phyloP scores from a whole-genome alignment of 2,888 invertebrate genomes.

The Notocelia uddmanniana region DNA sequence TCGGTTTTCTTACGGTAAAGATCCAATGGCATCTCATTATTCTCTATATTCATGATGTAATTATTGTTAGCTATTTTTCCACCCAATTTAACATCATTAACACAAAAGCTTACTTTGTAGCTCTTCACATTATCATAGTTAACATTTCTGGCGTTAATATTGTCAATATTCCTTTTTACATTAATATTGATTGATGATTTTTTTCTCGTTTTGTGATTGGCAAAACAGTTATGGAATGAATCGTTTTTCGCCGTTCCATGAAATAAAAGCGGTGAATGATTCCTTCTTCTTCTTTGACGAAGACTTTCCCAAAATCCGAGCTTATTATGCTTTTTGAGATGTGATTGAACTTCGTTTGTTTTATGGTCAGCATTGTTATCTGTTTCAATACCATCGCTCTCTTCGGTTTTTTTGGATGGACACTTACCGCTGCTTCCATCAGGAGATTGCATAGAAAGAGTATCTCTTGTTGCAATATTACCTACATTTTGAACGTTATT shows the following conservation, averaged over 20 bases:
- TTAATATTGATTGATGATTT: conserved; percentile 51
- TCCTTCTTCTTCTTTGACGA: conserved; percentile 53
- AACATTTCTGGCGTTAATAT: conserved; percentile 47
- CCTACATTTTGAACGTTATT: background rate
- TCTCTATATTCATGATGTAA: conserved; percentile 51
- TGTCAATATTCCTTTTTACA: conserved; percentile 28
- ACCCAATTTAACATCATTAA: conserved; percentile 60
- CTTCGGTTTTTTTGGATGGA: background rate
- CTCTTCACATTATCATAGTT: conserved; percentile 56
- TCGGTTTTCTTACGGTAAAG: background rate
- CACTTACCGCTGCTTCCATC: background rate
- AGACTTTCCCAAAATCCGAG: conserved; percentile 48
- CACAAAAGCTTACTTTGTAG: conserved; percentile 59
- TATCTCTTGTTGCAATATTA: background rate
- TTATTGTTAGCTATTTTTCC: conserved; percentile 22
- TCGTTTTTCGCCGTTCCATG: conserved; percentile 43
- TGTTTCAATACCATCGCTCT: background rate
- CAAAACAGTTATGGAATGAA: conserved; percentile 49
- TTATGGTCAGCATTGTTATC: background rate
- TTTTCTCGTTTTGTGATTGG: conserved; percentile 65
- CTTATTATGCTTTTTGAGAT: background rate
- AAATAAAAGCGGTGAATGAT: conserved; percentile 44
- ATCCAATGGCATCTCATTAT: conserved; percentile 37
- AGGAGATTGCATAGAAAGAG: background rate
- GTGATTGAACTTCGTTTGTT: background rate